These are phyloP conservation scores for Phalloptychus januarius DNA, from an alignment of 2,797 vertebrate genomes.

Conservation along the genomic window DNA sequence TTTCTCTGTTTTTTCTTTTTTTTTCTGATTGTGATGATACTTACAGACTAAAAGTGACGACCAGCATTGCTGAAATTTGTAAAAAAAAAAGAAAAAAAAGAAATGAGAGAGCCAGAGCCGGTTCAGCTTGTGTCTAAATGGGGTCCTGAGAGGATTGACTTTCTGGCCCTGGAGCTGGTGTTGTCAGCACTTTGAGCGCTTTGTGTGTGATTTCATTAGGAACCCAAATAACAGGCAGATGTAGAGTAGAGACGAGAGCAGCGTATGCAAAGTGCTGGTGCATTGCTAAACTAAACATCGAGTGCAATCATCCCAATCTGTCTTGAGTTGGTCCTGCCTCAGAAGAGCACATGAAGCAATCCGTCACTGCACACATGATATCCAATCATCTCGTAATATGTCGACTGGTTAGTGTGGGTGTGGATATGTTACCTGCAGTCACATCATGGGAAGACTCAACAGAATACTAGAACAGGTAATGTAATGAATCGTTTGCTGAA, in stretches of 20 bases:
- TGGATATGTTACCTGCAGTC: constrained; percentile 11
- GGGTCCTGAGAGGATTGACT: constrained; percentile 82
- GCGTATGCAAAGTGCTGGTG: constrained; percentile 73
- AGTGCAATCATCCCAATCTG: constrained; percentile 30
- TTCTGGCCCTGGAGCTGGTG: constrained; percentile 72
- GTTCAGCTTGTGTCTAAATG: constrained; percentile 74
- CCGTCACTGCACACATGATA: constrained; percentile 27
- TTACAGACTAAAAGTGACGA: constrained; percentile 56
- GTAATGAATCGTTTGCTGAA: neutral
- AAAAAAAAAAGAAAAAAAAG: constrained; percentile 24
- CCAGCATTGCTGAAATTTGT: constrained; percentile 40
- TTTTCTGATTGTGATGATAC: constrained; percentile 14
- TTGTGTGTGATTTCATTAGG: constrained; percentile 83
- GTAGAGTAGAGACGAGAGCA: constrained; percentile 78
- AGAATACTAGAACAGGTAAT: neutral
- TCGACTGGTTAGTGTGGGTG: constrained; percentile 11
- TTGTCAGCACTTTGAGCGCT: constrained; percentile 84
- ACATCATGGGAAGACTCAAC: constrained; percentile 1
- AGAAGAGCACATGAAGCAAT: constrained; percentile 40
- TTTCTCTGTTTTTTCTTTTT: neutral
- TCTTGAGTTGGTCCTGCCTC: constrained; percentile 30
- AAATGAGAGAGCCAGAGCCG: constrained; percentile 65
- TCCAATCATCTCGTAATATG: constrained; percentile 20
- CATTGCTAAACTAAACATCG: constrained; percentile 21
- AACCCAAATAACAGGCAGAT: constrained; percentile 77